Conservation (phyloP, 2,888 invertebrate genomes). For the Helobdella robusta region DNA sequence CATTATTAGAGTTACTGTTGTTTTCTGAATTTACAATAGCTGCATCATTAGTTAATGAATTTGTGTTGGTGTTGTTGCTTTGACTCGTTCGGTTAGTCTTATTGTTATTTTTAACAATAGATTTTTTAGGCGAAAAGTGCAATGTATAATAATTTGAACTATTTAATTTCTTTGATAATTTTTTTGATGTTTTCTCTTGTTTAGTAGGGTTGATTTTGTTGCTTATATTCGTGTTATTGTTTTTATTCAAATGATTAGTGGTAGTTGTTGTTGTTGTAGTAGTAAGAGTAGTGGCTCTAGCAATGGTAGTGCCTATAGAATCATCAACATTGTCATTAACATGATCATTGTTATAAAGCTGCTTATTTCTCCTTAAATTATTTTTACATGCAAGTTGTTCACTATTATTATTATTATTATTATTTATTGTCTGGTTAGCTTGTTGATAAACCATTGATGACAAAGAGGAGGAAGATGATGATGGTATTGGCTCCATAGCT, state of each 20-base stretch:
- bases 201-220: not conserved
- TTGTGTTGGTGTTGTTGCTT: slow-evolving; percentile 38
- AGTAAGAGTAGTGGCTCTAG: not conserved
- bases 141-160: too few relatives aligned
- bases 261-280: too few relatives aligned
- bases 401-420: not conserved
- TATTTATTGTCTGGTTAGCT: not conserved
- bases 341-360: not conserved
- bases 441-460: not conserved
- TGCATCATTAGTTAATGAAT: not conserved
- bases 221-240: not conserved
- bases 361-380: not conserved
- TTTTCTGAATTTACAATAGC: not conserved
- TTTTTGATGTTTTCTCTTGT: not conserved
- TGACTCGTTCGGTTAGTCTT: not conserved
- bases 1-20: not conserved
- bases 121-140: too few relatives aligned
- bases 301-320: not conserved
- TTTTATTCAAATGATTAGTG: not conserved
- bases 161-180: not conserved
- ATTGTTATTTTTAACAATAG: slow-evolving; percentile 10
- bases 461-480: not conserved
- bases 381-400: not conserved
- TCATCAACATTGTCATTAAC: not conserved
- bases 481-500: not conserved